Evolutionary conservation across 2,888 invertebrate genomes (phyloP), one percentile per base, ranked within the genome.

Genomic region (Cetonia aurata): DNA sequence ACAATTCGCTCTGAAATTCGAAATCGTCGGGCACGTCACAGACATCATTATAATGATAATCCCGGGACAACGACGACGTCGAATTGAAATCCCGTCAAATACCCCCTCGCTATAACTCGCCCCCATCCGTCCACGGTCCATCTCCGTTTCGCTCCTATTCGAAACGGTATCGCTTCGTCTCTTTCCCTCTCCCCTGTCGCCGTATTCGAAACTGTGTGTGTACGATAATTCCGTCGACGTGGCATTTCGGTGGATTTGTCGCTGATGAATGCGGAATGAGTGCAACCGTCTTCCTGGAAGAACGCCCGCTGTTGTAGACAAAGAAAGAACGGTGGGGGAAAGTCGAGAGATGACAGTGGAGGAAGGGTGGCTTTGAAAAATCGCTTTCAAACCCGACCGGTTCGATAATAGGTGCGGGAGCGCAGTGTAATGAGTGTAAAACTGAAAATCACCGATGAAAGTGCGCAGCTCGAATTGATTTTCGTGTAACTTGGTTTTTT

Each of bases 1-100:
- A 1, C 44, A 46, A 25, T 15, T 31, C 10, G 15, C 13, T 48
- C 44, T 62, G 62, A 62, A 62, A 62, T 62, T 62, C 62, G 48
- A 67, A 67, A 57, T 62, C 48, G 17, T 48, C 62, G 48, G 62
- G 62, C 48, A 69, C 62, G 71, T 68, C 68, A 72, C 71, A 72
- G 74, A 74, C 73, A 68, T 75, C 74, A 73, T 74, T 74, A 74
- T 74, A 75, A 72, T 74, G 70, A 70, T 72, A 74, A 75, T 71
- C 74, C 62, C 48, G 48, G 17, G 50, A 50, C 50, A 67, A 72
- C 73, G 67, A 41, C 71, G 41, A 65, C 59, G 62, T 70, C 53
- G 56, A 60, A 70, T 70, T 70, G 70, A 70, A 70, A 70, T 70
- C 56, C 70, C 62, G 70, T 70, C 70, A 70, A 70, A 70, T 62